Evolutionary conservation across 2,113 vertebrate genomes (phyloP), one percentile per base, ranked within the genome.

Genomic region (Rhagologus leucostigma): DNA sequence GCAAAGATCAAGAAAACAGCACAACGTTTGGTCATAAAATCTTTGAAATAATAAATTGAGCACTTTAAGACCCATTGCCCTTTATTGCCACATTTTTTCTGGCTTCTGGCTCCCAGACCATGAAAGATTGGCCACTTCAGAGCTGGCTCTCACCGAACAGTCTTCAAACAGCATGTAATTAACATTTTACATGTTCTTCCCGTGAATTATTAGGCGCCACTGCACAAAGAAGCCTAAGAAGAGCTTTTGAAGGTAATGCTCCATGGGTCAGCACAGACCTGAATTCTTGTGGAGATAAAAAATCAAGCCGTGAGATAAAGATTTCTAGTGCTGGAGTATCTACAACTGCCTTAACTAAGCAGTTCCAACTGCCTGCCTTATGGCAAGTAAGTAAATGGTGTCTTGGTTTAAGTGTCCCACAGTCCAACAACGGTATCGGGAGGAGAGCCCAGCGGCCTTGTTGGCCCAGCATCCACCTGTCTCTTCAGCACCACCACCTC

Each of bases 361-460:
- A 81, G 14, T 60, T 84, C 7, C 64, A 63, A 3, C 12, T 59
- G 10, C 22, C 27, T 74, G 11, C 9, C 6, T 64, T 57, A 29
- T 16, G 16, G 30, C 10, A 83, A 35, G 19, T 69, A 65, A 53
- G 26, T 30, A 62, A 77, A 86, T 13, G 8, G 5, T 62, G 20
- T 26, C 18, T 89, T 65, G 16, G 68, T 1, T 0, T 42, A 46
- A 35, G 35, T 18, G 15, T 71, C 33, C 47, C 60, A 70, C 19
- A 77, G 30, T 63, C 22, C 44, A 64, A 41, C 14, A 55, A 11
- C 18, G 46, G 24, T 11, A 56, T 5, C 17, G 42, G 69, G n/a
- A 75, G 49, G 7, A 77, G 7, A 82, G 5, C 16, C 29, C 0
- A 1, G 49, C 7, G 0, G 2, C 49, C 10, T 10, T 4, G 1